Evolutionary conservation across 2,113 vertebrate species (phyloP).

Genomic region (Oenanthe oenanthe): DNA sequence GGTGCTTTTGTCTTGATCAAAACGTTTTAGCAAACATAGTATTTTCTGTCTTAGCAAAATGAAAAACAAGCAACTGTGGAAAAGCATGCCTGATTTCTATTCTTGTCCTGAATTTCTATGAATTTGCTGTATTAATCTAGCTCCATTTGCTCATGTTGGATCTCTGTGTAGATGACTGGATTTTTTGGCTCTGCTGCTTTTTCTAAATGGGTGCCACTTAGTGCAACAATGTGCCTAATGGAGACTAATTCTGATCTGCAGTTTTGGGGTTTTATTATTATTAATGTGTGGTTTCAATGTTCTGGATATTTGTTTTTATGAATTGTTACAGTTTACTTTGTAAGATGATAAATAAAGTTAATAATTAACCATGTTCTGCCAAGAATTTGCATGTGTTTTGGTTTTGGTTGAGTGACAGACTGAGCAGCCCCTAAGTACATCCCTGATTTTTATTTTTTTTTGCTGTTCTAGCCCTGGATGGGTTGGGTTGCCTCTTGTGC

Average conservation of each 20-base stretch:
- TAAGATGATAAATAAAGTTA: conserved; percentile 48
- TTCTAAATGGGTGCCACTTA: conserved; percentile 44
- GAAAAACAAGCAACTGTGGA: background rate
- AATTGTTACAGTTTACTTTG: conserved; percentile 22
- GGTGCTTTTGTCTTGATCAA: background rate
- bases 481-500: background rate
- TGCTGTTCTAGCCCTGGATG: background rate
- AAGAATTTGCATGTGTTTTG: background rate
- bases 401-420: conserved; percentile 4
- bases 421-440: background rate
- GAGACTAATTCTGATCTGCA: conserved; percentile 43
- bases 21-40: background rate
- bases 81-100: background rate
- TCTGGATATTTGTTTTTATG: conserved; percentile 23
- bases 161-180: background rate
- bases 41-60: background rate
- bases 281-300: conserved; percentile 38
- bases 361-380: background rate
- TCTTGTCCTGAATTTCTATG: background rate
- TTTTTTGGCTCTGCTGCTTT: conserved; percentile 5
- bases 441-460: background rate
- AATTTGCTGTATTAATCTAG: conserved; percentile 9
- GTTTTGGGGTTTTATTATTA: conserved; percentile 7
- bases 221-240: conserved; percentile 47
- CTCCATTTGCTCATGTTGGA: background rate